Conservation (phyloP, 2,888 invertebrate species). For the Philereme vetulata region DNA sequence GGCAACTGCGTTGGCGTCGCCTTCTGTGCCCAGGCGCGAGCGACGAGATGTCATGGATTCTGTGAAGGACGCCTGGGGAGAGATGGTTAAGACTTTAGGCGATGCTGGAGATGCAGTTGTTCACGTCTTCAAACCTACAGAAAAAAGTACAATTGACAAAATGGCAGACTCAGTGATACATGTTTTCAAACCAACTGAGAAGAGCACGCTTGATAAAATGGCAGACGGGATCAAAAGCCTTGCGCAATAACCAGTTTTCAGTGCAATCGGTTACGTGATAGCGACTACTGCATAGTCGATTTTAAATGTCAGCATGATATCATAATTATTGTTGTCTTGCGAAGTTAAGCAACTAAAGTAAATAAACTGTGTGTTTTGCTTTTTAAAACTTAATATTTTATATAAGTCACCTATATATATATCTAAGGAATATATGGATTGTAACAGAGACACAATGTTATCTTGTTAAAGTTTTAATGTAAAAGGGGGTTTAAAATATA, state of each 20-base stretch:
- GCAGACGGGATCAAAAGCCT: conserved; percentile 62
- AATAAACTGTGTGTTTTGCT: background rate
- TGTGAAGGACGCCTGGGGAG: conserved; percentile 70
- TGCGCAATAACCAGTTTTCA: conserved; percentile 47
- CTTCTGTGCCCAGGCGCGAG: conserved; percentile 47
- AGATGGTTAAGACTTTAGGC: conserved; percentile 62
- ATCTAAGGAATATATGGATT: background rate
- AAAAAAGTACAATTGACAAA: conserved; percentile 66
- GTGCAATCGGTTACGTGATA: conserved; percentile 33
- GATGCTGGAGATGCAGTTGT: conserved; percentile 73
- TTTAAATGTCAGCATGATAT: conserved; percentile 18
- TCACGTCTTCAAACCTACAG: conserved; percentile 72
- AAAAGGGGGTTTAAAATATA: conserved; percentile 12
- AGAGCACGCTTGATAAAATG: conserved; percentile 62
- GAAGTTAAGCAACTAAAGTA: conserved; percentile 1
- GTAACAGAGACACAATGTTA: conserved; percentile 5
- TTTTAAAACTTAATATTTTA: background rate
- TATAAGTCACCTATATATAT: background rate
- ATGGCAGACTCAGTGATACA: conserved; percentile 61
- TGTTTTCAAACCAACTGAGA: conserved; percentile 56
- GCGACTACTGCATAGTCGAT: conserved; percentile 7
- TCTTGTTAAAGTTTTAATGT: conserved; percentile 17
- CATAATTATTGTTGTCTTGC: conserved; percentile 1
- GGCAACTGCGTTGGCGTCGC: conserved; percentile 50
- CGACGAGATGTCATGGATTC: conserved; percentile 72